phyloP scores from a whole-genome alignment of 2,888 invertebrate genomes.

The Dicycla oo region DNA sequence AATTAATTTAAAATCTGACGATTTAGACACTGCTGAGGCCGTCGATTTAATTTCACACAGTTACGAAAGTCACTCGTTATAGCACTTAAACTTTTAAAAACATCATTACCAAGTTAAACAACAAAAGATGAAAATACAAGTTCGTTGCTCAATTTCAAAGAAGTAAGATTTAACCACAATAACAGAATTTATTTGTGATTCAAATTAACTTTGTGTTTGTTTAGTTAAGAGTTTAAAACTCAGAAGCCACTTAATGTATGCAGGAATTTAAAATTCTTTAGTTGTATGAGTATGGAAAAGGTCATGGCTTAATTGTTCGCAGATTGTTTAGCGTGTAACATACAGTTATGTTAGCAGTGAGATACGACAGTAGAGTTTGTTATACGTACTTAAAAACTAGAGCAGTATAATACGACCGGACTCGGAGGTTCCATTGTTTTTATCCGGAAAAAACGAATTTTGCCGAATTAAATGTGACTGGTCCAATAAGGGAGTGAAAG shows the following conservation, averaged over 20 bases:
- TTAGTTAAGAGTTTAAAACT: constrained; percentile 47
- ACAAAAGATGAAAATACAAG: constrained; percentile 44
- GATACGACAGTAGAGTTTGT: background rate
- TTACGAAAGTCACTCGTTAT: background rate
- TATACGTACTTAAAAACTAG: background rate
- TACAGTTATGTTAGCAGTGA: constrained; percentile 1
- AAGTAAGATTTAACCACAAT: constrained; percentile 43
- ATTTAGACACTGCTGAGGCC: too few species aligned
- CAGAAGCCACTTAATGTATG: constrained; percentile 42
- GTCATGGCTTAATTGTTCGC: constrained; percentile 34
- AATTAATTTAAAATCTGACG: too few species aligned
- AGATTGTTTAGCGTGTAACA: constrained; percentile 21
- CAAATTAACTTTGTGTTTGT: constrained; percentile 61
- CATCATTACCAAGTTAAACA: constrained; percentile 38
- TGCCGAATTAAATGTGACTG: too few species aligned
- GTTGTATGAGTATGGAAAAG: constrained; percentile 37
- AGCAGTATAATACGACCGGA: too few species aligned
- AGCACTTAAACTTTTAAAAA: constrained; percentile 32
- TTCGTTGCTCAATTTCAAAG: constrained; percentile 46
- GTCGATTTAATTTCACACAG: too few species aligned
- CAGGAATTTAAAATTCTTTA: constrained; percentile 51
- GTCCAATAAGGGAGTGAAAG: too few species aligned
- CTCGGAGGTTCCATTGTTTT: too few species aligned
- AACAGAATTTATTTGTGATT: constrained; percentile 58
- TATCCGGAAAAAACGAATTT: too few species aligned